These are phyloP conservation scores for Eretmocerus hayati DNA, from an alignment of 2,888 invertebrate species.

Conservation along the genomic window DNA sequence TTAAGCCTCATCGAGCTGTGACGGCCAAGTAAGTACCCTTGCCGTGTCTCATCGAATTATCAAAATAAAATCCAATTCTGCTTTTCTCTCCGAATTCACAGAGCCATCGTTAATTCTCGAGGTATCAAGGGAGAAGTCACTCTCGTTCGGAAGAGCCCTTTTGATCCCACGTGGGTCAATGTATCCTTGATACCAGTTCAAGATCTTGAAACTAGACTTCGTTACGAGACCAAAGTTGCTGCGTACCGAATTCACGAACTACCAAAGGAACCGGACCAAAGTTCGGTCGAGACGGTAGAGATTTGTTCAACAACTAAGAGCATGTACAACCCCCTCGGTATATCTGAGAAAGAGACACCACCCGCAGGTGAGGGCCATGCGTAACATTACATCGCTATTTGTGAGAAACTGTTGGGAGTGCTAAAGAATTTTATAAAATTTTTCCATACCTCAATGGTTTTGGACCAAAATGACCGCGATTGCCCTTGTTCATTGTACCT, in stretches of 20 bases:
- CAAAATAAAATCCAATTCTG: not conserved
- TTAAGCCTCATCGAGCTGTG: slow-evolving; percentile 60
- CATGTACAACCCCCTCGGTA: slow-evolving; percentile 68
- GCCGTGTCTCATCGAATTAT: not conserved
- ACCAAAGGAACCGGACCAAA: slow-evolving; percentile 56
- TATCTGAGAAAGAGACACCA: slow-evolving; percentile 54
- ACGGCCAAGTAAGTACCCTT: slow-evolving; percentile 59
- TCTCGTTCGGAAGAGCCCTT: slow-evolving; percentile 72
- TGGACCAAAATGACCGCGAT: too few relatives aligned
- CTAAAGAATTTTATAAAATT: too few relatives aligned
- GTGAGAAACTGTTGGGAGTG: too few relatives aligned
- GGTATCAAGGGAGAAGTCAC: slow-evolving; percentile 76
- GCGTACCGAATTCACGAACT: slow-evolving; percentile 66
- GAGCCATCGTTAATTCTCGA: slow-evolving; percentile 65
- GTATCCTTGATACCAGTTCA: slow-evolving; percentile 62
- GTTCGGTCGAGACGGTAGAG: slow-evolving; percentile 43
- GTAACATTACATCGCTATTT: too few relatives aligned
- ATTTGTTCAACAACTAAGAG: slow-evolving; percentile 65
- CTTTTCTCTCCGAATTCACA: slow-evolving; percentile 36
- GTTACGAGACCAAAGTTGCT: slow-evolving; percentile 66
- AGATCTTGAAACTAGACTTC: slow-evolving; percentile 62
- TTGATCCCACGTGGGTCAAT: slow-evolving; percentile 75
- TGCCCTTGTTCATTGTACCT: too few relatives aligned
- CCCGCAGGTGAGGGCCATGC: slow-evolving; percentile 66
- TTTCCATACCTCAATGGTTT: too few relatives aligned